Evolutionary conservation across 1,140 invertebrate genomes (phyloP), one percentile per base, ranked within the genome.

Genomic region (Bombus balteatus): DNA sequence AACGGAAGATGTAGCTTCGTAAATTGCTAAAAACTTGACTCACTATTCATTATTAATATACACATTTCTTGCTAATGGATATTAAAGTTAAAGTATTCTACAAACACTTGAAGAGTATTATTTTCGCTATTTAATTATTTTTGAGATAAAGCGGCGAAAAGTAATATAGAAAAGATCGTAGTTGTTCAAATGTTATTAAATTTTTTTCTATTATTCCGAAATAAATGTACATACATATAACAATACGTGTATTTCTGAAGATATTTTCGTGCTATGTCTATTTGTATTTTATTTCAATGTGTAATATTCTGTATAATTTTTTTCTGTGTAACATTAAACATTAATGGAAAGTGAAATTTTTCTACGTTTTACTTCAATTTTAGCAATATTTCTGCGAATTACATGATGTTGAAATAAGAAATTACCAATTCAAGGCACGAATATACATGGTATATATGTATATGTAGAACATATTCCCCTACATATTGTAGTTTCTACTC

Each of bases 21-120:
- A 72, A 72, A 68, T 78, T 43, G 68, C 32, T 65, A 15, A 39
- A 62, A 68, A 70, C 10, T 80, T 79, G 32, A 41, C 22, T 39
- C 47, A 43, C 39, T 72, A 37, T 18, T 32, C 25, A 3, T 53
- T 22, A 39, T 47, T 65, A 32, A 39, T 18, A 82, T 39, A 41
- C n/a, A 53, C 13, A 68, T n/a, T 77, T 18, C 34, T 32, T 32
- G 18, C 15, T 43, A 39, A n/a, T 22, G 13, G 41, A 15, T 34
- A 72, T 72, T 41, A n/a, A 71, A 68, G 18, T 34, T 68, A 68
- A 37, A 39, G 25, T 32, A 28, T 28, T 39, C 39, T 13, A 28
- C 25, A 37, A 39, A 39, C 25, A 13, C 12, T 71, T 12, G 25
- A 71, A 70, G 12, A 66, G 15, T 2, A 34, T 66, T 9, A 34